Percentiles rank a stretch among this genome's conserved stretches.
Conservation (phyloP, 92 coral and sea anemone genomes). For the Diadumene lineata region DNA sequence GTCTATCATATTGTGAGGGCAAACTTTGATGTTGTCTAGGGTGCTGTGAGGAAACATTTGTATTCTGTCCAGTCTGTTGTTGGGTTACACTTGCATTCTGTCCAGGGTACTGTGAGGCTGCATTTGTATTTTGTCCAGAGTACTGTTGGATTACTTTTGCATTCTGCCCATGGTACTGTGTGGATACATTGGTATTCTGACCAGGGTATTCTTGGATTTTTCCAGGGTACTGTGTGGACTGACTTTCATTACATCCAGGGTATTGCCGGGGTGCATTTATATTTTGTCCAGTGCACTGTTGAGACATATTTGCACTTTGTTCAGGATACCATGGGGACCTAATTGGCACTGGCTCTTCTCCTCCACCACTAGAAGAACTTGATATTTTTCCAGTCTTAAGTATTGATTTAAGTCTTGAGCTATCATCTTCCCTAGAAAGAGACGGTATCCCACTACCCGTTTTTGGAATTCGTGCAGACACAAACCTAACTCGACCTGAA, state of each 20-base stretch:
- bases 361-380: slow-evolving; percentile 58
- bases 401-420: slow-evolving; percentile 64
- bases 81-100: background rate
- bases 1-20: background rate
- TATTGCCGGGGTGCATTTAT: background rate
- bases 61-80: background rate
- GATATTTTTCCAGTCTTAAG: slow-evolving; percentile 54
- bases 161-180: slow-evolving; percentile 5
- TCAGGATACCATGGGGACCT: background rate
- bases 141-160: background rate
- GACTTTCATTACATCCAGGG: background rate
- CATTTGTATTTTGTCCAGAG: background rate
- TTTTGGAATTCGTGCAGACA: slow-evolving; percentile 89
- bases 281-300: background rate
- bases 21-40: background rate
- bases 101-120: slow-evolving; percentile 6
- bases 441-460: slow-evolving; percentile 61
- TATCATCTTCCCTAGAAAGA: slow-evolving; percentile 31
- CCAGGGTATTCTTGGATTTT: background rate
- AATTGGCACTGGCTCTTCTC: background rate
- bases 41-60: background rate
- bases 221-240: slow-evolving; percentile 9
- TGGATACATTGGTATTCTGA: background rate
- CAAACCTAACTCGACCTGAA: slow-evolving; percentile 77
- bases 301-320: background rate